Percentiles rank a stretch among this genome's conserved stretches.
Conservation (phyloP, 2,888 invertebrate species). For the Hydriomena furcata region DNA sequence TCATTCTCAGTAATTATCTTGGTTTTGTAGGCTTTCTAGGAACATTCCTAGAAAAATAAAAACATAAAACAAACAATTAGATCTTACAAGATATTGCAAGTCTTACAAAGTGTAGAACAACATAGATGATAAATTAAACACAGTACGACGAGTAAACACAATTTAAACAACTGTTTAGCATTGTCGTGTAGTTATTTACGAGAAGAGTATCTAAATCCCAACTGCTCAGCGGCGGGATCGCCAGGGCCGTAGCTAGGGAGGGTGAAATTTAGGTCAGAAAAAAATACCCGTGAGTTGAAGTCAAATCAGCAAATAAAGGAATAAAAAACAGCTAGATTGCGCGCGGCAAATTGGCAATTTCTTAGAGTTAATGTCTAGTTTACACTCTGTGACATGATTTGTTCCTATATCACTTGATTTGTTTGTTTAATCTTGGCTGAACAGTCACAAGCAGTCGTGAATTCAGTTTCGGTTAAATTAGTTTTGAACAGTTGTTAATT, state of each 20-base stretch:
- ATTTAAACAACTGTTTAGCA: slow-evolving; percentile 22
- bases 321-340: too few species aligned
- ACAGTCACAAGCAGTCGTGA: too few species aligned
- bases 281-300: background rate
- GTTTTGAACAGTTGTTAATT: too few species aligned
- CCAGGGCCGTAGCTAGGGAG: slow-evolving; percentile 20
- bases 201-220: slow-evolving; percentile 37
- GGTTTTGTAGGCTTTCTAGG: background rate
- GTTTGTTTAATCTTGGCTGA: too few species aligned
- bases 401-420: too few species aligned
- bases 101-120: slow-evolving; percentile 53
- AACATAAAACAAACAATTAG: slow-evolving; percentile 1
- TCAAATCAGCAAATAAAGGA: too few species aligned
- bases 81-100: slow-evolving; percentile 5
- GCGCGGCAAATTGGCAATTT: too few species aligned
- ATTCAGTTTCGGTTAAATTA: too few species aligned
- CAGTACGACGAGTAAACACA: slow-evolving; percentile 36
- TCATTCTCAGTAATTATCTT: too few species aligned
- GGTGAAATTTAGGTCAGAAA: background rate
- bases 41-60: background rate
- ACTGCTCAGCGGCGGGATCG: slow-evolving; percentile 42
- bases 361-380: too few species aligned
- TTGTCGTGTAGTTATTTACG: slow-evolving; percentile 41
- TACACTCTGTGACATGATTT: too few species aligned
- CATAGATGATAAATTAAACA: slow-evolving; percentile 45